phyloP scores from a whole-genome alignment of 2,113 vertebrate species.

The Callipepla squamata region DNA sequence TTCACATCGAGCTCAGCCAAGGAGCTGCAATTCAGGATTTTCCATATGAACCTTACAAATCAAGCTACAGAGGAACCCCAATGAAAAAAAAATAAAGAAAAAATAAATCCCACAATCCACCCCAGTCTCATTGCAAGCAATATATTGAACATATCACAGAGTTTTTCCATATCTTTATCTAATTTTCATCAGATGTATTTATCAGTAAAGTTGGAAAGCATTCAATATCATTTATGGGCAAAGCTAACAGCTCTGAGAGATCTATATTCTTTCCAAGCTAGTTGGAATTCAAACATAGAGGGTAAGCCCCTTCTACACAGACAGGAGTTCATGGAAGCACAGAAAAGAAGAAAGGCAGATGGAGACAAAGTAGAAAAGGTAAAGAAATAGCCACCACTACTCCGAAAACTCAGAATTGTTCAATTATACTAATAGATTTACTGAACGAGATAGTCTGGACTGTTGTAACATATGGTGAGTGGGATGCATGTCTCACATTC shows the following conservation, averaged over 20 bases:
- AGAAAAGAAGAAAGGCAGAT: neutral
- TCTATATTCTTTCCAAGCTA: neutral
- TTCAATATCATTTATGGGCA: neutral
- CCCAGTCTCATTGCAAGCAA: neutral
- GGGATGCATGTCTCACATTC: constrained; percentile 35
- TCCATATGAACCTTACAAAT: neutral
- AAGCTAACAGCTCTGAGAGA: neutral
- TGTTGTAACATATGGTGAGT: constrained; percentile 30
- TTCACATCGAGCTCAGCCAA: constrained; percentile 28
- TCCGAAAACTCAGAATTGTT: neutral
- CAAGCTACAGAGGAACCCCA: neutral
- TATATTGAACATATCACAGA: neutral
- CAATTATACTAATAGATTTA: neutral
- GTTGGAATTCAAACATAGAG: neutral
- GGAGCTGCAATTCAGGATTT: constrained; percentile 33
- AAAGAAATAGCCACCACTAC: neutral
- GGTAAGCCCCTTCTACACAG: neutral
- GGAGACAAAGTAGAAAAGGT: neutral
- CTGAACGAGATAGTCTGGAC: neutral
- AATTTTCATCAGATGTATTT: neutral
- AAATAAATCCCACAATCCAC: neutral
- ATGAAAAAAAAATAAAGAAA: neutral
- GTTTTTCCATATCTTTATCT: neutral
- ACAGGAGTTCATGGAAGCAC: neutral
- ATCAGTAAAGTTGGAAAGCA: neutral